A percentile compares a stretch with the other conserved stretches of the same genome.
Conservation (phyloP, 2,797 vertebrate genomes). For the Betta splendens region DNA sequence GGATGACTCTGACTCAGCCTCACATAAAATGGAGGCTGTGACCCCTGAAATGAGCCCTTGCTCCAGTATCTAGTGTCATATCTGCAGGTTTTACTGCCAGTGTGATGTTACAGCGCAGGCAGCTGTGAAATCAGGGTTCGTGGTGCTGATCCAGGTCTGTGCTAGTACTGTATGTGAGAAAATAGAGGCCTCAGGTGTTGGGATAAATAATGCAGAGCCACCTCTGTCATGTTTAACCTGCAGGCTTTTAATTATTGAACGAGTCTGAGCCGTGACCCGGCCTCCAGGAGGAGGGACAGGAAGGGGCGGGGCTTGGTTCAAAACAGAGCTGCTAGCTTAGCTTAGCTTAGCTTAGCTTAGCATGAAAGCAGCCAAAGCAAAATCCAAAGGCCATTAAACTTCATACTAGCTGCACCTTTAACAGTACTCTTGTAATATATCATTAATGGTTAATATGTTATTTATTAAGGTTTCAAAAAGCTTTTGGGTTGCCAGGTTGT, state of each 20-base stretch:
- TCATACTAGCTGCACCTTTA: too few species aligned
- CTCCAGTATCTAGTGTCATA: neutral
- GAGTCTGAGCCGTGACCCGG: neutral
- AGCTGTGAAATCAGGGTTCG: conserved; percentile 42
- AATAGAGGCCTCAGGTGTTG: conserved; percentile 39
- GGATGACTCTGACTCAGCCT: too few species aligned
- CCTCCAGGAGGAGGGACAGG: conserved; percentile 34
- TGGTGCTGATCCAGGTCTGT: conserved; percentile 24
- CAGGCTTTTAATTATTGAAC: conserved; percentile 69
- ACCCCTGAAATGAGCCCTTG: neutral
- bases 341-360: too few species aligned
- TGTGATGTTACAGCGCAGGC: conserved; percentile 1
- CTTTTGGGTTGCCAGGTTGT: too few species aligned
- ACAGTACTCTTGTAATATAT: too few species aligned
- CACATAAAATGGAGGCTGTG: too few species aligned
- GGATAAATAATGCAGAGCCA: conserved; percentile 70
- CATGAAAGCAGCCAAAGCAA: too few species aligned
- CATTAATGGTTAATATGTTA: too few species aligned
- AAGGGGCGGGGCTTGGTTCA: conserved; percentile 40
- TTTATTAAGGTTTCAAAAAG: too few species aligned
- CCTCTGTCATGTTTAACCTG: conserved; percentile 71
- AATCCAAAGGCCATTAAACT: too few species aligned
- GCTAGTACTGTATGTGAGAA: conserved; percentile 31
- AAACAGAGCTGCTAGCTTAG: too few species aligned
- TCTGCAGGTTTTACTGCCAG: neutral